Percentiles rank a stretch among this genome's conserved stretches.
phyloP scores from a whole-genome alignment of 2,888 invertebrate species.

The Leptopilina syphax region DNA sequence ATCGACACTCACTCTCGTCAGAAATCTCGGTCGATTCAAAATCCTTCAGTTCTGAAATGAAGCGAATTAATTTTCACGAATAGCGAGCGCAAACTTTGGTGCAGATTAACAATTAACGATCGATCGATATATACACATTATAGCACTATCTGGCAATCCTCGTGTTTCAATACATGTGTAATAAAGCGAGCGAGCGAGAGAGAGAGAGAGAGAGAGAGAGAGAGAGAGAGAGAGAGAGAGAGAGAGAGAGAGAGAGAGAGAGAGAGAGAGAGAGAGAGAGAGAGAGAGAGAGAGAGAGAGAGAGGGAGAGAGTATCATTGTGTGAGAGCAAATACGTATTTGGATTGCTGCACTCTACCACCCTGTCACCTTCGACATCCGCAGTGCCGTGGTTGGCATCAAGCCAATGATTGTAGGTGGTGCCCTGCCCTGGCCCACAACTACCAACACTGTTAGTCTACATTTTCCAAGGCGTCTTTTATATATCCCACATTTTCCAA shows the following conservation, averaged over 20 bases:
- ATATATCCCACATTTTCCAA: slow-evolving; percentile 48
- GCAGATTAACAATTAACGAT: slow-evolving; percentile 55
- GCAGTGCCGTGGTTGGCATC: slow-evolving; percentile 74
- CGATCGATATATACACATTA: slow-evolving; percentile 39
- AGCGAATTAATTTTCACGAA: slow-evolving; percentile 43
- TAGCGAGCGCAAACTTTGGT: background rate
- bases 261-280: background rate
- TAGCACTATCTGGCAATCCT: slow-evolving; percentile 4
- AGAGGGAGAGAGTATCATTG: background rate
- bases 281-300: too few species aligned
- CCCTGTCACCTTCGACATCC: slow-evolving; percentile 70
- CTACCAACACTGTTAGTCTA: slow-evolving; percentile 54
- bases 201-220: background rate
- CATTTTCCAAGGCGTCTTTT: slow-evolving; percentile 57
- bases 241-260: background rate
- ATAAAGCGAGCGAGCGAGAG: too few species aligned
- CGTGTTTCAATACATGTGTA: background rate
- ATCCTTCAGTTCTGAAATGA: slow-evolving; percentile 23
- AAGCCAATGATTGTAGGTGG: slow-evolving; percentile 64
- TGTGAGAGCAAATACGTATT: slow-evolving; percentile 19
- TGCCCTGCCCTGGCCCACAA: slow-evolving; percentile 47
- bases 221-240: background rate
- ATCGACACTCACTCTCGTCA: slow-evolving; percentile 30
- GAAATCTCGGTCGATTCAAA: slow-evolving; percentile 44
- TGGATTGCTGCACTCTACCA: slow-evolving; percentile 48